Evolutionary conservation across 1,140 invertebrate species (phyloP), one percentile per base, ranked within the genome.

Genomic region (Chironomus tepperi): DNA sequence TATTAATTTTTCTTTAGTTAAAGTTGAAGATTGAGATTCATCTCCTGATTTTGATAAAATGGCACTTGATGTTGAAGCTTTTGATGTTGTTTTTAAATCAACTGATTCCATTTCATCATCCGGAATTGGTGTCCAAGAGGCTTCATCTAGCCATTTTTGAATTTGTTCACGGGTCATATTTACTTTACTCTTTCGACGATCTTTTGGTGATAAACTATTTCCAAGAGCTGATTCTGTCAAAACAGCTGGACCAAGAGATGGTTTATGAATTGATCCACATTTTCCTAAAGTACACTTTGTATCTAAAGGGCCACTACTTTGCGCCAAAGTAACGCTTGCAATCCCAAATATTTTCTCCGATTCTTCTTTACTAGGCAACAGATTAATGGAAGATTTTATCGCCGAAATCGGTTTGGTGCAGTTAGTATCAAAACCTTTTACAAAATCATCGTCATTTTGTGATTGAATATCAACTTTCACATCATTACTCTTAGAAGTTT

Each of bases 81-180:
- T 57, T 57, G 47, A 70, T 19, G 65, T 18, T 70, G 19, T 70
- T 19, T 70, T 70, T 7, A 21, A 21, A 19, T 70, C 65, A 10
- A 21, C 12, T 2, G 65, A 70, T 7, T 87, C 85, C 76, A 85
- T 79, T 76, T 87, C 85, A 19, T 70, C 65, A 24, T 84, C 81
- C 73, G 86, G 85, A 43, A 84, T 85, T 43, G 86, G 85, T 72
- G 85, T 86, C 7, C 85, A 79, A 0, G 85, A 86, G 77, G 86
- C 88, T 75, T 90, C 88, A 74, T 88, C 88, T 0, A 91, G 78
- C 89, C 89, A 90, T 77, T 89, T 89, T 75, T 90, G 88, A 73
- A 90, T 90, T 78, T 90, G 88, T 77, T 91, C 90, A 12, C 86
- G 88, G 0, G 89, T 88, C 88, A 90, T 89, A 75, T 89, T 90